A percentile compares a stretch with the other conserved stretches of the same genome.
Conservation (phyloP, 2,888 invertebrate species). For the Ormia ochracea region DNA sequence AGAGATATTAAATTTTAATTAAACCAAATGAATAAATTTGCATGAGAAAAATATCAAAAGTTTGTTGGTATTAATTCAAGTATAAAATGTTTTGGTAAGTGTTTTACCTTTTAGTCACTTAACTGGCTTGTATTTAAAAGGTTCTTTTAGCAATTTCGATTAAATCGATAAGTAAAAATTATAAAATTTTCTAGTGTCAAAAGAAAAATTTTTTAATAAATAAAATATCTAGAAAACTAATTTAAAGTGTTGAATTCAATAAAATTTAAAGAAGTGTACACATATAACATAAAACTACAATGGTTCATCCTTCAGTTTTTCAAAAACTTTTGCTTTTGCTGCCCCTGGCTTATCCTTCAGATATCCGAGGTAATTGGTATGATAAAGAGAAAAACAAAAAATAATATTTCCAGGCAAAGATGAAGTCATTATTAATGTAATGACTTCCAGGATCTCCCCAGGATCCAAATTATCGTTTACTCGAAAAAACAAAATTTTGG, state of each 20-base stretch:
- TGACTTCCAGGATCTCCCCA: too few relatives aligned
- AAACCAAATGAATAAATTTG: neutral
- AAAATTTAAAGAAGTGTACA: neutral
- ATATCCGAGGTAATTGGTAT: conserved; percentile 28
- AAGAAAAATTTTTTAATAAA: neutral
- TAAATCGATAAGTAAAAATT: too few relatives aligned
- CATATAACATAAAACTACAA: too few relatives aligned
- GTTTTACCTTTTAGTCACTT: conserved; percentile 39
- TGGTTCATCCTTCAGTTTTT: neutral
- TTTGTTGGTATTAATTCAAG: conserved; percentile 10
- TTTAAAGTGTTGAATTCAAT: neutral
- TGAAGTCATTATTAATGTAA: too few relatives aligned
- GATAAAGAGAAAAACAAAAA: neutral
- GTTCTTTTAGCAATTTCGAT: neutral
- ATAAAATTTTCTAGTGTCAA: neutral
- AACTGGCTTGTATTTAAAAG: conserved; percentile 18
- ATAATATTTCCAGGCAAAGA: neutral
- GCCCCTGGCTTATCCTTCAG: conserved; percentile 44
- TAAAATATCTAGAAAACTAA: neutral
- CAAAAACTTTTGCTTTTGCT: conserved; percentile 47
- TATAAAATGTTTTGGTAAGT: conserved; percentile 42
- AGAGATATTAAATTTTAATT: neutral
- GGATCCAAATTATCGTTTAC: too few relatives aligned
- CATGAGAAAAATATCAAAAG: conserved; percentile 7
- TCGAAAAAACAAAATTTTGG: too few relatives aligned